phyloP scores from a whole-genome alignment of 2,113 vertebrate species.

The Apodemus speciosus region DNA sequence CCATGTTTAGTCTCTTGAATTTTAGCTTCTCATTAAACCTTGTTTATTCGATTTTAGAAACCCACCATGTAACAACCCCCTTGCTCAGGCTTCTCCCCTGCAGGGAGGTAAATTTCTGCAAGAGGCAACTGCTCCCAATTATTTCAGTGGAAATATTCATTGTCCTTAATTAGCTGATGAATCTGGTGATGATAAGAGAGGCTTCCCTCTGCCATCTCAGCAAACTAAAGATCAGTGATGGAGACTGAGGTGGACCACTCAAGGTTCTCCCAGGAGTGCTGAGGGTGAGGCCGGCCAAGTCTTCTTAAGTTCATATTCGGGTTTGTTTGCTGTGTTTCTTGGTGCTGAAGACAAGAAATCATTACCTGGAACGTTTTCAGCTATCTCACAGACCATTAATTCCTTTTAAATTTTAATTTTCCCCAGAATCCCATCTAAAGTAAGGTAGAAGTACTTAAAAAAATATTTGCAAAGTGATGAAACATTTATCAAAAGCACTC shows the following conservation, averaged over 20 bases:
- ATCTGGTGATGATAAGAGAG: background rate
- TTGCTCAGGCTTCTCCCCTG: background rate
- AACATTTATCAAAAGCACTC: conserved; percentile 18
- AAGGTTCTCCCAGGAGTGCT: background rate
- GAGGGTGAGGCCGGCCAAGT: accelerated
- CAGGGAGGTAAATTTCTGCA: background rate
- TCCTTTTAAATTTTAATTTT: conserved; percentile 29
- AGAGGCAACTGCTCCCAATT: background rate
- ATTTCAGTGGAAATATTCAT: background rate
- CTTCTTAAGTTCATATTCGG: background rate
- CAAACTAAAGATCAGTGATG: background rate
- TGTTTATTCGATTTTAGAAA: background rate
- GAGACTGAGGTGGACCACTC: background rate
- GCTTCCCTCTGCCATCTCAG: background rate
- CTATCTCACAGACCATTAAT: background rate
- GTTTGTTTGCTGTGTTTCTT: background rate
- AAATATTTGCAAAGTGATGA: background rate
- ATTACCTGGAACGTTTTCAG: background rate
- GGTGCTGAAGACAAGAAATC: background rate
- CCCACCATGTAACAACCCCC: background rate
- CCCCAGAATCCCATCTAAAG: background rate
- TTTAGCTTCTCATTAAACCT: background rate
- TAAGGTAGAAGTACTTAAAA: background rate
- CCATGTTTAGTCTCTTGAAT: background rate
- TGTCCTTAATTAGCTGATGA: background rate